These are phyloP conservation scores for Geopemphigus sp. DNA, from an alignment of 1,140 invertebrate genomes.

Conservation along the genomic window DNA sequence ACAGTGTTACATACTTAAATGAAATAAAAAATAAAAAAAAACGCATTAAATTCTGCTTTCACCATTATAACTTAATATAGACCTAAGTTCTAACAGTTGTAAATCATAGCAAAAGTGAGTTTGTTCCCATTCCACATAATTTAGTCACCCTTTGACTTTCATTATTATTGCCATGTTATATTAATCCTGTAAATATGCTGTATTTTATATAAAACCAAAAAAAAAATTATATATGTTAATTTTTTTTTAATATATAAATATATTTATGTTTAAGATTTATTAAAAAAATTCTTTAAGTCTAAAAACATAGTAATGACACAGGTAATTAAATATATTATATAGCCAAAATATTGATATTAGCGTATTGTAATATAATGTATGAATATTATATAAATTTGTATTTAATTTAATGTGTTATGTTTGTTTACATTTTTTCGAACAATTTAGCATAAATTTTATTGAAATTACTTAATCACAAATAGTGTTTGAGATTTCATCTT, in stretches of 20 bases:
- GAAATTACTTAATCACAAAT: neutral
- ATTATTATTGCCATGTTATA: constrained; percentile 28
- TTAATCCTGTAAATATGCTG: constrained; percentile 3
- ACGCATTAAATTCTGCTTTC: too few relatives aligned
- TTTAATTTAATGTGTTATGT: neutral
- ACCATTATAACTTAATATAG: too few relatives aligned
- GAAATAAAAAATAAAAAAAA: too few relatives aligned
- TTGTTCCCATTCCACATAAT: neutral
- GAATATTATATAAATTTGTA: neutral
- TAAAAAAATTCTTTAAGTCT: neutral
- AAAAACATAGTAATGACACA: constrained; percentile 9
- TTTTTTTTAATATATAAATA: neutral
- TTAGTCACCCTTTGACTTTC: neutral
- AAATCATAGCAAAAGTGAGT: too few relatives aligned
- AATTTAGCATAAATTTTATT: neutral
- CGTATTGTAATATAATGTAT: neutral
- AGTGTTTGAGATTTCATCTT: neutral
- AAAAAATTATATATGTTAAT: neutral
- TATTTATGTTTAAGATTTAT: neutral
- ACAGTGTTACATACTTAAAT: too few relatives aligned
- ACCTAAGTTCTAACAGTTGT: too few relatives aligned
- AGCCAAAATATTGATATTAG: neutral
- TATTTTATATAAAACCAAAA: constrained; percentile 15
- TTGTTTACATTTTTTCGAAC: neutral
- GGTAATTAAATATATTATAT: constrained; percentile 15